Evolutionary conservation across 1,140 invertebrate genomes (phyloP), one percentile per base, ranked within the genome.

Genomic region (Bombus haemorrhoidalis): DNA sequence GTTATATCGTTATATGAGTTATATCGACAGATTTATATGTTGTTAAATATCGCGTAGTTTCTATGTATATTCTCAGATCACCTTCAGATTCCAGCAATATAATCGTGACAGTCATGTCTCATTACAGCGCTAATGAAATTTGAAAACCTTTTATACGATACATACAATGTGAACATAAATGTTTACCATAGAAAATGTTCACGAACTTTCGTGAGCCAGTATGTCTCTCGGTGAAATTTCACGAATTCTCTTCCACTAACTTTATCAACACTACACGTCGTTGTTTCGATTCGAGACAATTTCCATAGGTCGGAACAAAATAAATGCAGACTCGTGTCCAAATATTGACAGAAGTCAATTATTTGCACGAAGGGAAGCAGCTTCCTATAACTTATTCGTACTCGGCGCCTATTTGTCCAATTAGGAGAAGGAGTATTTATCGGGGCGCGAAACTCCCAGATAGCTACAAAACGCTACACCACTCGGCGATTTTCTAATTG

Each of bases 311-410:
- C 5, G 39, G 53, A 37, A 28, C 22, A 62, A 25, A 76, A 68
- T 66, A 69, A 83, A 78, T 84, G 39, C 37, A n/a, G 15, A 18
- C 28, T 10, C 10, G 12, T 10, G 53, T 64, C 3, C 76, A 80
- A 80, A 85, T 39, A 80, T 80, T 47, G 68, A 39, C 53, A 2
- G 12, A 22, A 64, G 53, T 32, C 41, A 18, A 80, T 80, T 80
- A 80, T 80, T 80, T 72, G 59, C 66, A 71, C 32, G 4, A 32
- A 53, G 12, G 34, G 43, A 5, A 22, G 12, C 6, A 4, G 9
- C 41, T 25, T 43, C 13, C 15, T 37, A 53, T 59, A 74, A 73
- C 8, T 62, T 43, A 37, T 62, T 81, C 37, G 12, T 39, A 25
- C 25, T 12, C 9, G 10, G 12, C 28, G 66, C 9, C 47, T 71